A percentile compares a stretch with the other conserved stretches of the same genome.
Evolutionary conservation across 30 jellyfish, hydroid and myxozoan species (phyloP).

Genomic region (Pelagia noctiluca): DNA sequence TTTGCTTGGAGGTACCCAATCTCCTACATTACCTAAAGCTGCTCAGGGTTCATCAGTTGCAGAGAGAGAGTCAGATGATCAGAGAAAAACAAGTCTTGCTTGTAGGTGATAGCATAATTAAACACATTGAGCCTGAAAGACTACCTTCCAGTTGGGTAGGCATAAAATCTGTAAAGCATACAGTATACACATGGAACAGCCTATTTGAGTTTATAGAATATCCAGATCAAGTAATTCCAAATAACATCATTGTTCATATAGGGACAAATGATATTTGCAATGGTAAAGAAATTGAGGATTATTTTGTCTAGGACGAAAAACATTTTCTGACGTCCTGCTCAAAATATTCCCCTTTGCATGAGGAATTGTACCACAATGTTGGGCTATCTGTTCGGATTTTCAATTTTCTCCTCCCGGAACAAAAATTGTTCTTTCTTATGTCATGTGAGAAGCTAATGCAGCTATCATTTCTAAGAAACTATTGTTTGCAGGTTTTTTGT

Average conservation of each 20-base stretch:
- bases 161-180: not conserved
- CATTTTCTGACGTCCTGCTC: too few species aligned
- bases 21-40: not conserved
- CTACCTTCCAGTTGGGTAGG: too few species aligned
- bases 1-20: not conserved
- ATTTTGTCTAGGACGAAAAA: too few species aligned
- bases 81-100: not conserved
- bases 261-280: constrained; percentile 9
- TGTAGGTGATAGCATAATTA: not conserved
- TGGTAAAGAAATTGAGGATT: not conserved
- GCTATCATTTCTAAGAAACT: too few species aligned
- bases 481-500: too few species aligned
- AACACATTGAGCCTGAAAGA: not conserved
- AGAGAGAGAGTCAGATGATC: not conserved
- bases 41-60: not conserved
- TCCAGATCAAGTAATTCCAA: not conserved
- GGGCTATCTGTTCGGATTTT: too few species aligned
- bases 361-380: too few species aligned
- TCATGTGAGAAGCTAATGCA: too few species aligned
- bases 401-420: too few species aligned
- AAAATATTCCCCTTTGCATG: too few species aligned
- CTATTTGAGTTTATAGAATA: not conserved
- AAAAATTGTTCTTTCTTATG: too few species aligned
- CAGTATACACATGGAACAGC: not conserved
- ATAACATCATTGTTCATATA: not conserved